phyloP scores from a whole-genome alignment of 1,140 invertebrate species.

The Rhyacophila brunnea region DNA sequence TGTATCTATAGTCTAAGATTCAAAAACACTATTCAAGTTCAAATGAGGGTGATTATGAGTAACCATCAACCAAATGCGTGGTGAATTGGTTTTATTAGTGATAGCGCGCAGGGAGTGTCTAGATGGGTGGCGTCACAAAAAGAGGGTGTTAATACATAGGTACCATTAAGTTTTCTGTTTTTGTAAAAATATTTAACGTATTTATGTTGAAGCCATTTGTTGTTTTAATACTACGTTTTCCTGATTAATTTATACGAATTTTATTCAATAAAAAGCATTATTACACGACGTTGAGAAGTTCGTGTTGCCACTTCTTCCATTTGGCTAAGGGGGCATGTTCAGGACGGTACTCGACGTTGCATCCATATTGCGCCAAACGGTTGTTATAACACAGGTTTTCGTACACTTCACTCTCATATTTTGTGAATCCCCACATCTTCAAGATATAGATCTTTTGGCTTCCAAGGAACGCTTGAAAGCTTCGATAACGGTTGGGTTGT shows the following conservation, averaged over 20 bases:
- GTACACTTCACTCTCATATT: slow-evolving; percentile 89
- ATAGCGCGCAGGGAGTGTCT: no score
- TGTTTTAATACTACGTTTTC: no score
- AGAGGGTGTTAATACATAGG: no score
- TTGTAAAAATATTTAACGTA: no score
- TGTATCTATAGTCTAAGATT: no score
- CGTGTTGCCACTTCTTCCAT: slow-evolving; percentile 82
- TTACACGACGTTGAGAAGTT: slow-evolving; percentile 40
- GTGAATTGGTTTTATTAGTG: no score
- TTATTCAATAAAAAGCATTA: neutral
- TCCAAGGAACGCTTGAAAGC: slow-evolving; percentile 96
- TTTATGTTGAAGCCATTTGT: no score
- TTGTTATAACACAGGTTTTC: slow-evolving; percentile 82
- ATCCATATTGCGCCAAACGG: slow-evolving; percentile 87
- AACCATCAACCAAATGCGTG: no score
- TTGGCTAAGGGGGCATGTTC: slow-evolving; percentile 86
- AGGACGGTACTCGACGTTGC: slow-evolving; percentile 89
- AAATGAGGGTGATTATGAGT: no score
- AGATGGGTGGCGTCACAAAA: no score
- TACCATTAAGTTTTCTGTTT: no score
- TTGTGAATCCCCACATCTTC: slow-evolving; percentile 99
- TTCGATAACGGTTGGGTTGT: slow-evolving; percentile 93
- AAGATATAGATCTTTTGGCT: slow-evolving; percentile 98
- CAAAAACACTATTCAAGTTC: no score
- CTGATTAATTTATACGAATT: neutral